Conservation (phyloP, 2,888 invertebrate genomes). For the Pomacea canaliculata region DNA sequence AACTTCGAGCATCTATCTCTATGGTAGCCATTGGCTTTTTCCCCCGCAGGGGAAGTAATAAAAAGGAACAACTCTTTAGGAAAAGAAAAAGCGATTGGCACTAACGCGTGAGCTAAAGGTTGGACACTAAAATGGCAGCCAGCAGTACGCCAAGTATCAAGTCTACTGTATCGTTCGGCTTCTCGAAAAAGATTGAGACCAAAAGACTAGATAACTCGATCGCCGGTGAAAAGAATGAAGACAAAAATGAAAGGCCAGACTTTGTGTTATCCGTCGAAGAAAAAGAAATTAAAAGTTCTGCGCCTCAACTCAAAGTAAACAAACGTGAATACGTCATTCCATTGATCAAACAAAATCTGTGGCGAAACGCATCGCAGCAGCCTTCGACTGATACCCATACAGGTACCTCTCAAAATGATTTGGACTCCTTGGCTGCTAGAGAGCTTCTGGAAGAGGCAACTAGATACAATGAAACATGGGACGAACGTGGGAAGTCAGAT, state of each 20-base stretch:
- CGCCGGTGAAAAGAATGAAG: slow-evolving; percentile 35
- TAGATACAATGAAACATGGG: slow-evolving; percentile 53
- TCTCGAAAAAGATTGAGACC: slow-evolving; percentile 50
- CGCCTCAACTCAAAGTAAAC: slow-evolving; percentile 41
- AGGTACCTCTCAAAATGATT: slow-evolving; percentile 30
- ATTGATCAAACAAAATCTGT: slow-evolving; percentile 68
- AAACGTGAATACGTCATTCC: slow-evolving; percentile 64
- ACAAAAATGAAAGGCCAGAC: slow-evolving; percentile 40
- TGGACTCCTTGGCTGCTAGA: slow-evolving; percentile 56
- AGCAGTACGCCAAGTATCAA: slow-evolving; percentile 33
- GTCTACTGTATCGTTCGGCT: slow-evolving; percentile 49
- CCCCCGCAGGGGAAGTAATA: background rate
- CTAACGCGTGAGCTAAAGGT: no score
- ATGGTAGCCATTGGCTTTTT: no score
- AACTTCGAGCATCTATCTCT: no score
- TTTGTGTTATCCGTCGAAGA: slow-evolving; percentile 49
- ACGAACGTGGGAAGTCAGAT: slow-evolving; percentile 43
- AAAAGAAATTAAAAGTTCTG: slow-evolving; percentile 46
- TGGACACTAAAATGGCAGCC: slow-evolving; percentile 26
- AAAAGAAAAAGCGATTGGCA: no score
- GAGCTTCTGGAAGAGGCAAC: slow-evolving; percentile 59
- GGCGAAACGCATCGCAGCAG: slow-evolving; percentile 50
- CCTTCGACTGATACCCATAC: slow-evolving; percentile 24
- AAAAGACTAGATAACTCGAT: slow-evolving; percentile 41
- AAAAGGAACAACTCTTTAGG: no score